A percentile compares a stretch with the other conserved stretches of the same genome.
Conservation (phyloP, 2,888 invertebrate species). For the Sialis fuliginosa region DNA sequence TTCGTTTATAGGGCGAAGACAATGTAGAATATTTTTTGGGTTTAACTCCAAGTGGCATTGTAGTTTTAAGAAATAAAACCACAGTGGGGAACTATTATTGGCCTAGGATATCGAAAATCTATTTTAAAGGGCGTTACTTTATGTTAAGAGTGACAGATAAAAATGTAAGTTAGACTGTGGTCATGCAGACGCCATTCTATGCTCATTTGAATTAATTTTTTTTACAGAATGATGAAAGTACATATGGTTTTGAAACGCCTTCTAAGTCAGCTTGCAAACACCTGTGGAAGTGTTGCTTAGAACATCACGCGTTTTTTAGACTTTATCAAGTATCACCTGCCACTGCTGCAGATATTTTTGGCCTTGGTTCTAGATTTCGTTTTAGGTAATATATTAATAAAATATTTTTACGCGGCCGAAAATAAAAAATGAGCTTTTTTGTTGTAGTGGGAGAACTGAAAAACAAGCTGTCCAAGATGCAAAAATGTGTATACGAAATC, state of each 20-base stretch:
- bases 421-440: conserved; percentile 10
- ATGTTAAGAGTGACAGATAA: conserved; percentile 92
- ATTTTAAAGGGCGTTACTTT: conserved; percentile 91
- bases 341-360: conserved; percentile 55
- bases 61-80: conserved; percentile 84
- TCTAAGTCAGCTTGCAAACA: conserved; percentile 86
- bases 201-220: conserved; percentile 50
- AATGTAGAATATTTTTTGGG: conserved; percentile 93
- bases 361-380: conserved; percentile 60
- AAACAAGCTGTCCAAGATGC: conserved; percentile 36
- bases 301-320: conserved; percentile 87
- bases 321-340: conserved; percentile 63
- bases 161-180: conserved; percentile 42
- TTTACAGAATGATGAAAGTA: conserved; percentile 74
- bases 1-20: conserved; percentile 65
- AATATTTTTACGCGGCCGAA: background rate
- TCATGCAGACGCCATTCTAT: conserved; percentile 87
- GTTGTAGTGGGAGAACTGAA: conserved; percentile 47
- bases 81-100: conserved; percentile 97
- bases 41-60: conserved; percentile 87
- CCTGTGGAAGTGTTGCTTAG: conserved; percentile 90
- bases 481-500: conserved; percentile 25
- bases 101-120: conserved; percentile 93
- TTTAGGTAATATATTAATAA: conserved; percentile 39
- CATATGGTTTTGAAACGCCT: conserved; percentile 91